Percentiles rank a stretch among this genome's conserved stretches.
phyloP scores from a whole-genome alignment of 2,113 vertebrate species.

The Petaurus breviceps region DNA sequence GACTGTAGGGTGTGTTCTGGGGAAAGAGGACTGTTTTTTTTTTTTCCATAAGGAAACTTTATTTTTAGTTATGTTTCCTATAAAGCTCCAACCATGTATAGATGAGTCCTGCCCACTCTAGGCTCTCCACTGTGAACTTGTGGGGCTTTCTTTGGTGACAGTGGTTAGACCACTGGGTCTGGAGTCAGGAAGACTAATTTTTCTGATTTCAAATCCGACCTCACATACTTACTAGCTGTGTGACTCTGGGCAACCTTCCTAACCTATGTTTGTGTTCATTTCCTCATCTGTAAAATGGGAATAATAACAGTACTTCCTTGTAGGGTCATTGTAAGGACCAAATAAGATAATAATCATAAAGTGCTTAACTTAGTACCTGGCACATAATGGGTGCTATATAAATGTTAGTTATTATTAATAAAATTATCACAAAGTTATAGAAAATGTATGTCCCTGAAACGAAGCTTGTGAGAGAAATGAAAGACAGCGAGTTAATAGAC shows the following conservation, averaged over 20 bases:
- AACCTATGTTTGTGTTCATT: not conserved
- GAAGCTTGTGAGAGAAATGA: not conserved
- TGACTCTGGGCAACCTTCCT: not conserved
- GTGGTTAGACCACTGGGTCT: too few species aligned
- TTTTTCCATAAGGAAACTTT: not conserved
- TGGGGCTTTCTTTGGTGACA: too few species aligned
- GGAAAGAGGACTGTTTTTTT: not conserved
- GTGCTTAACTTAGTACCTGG: not conserved
- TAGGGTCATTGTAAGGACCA: not conserved
- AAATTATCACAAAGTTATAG: not conserved
- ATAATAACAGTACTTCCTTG: not conserved
- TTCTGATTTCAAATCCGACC: not conserved
- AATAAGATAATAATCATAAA: not conserved
- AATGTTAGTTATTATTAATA: not conserved
- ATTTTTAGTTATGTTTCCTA: not conserved
- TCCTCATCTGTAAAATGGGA: not conserved
- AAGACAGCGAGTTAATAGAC: too few species aligned
- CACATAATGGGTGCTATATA: not conserved
- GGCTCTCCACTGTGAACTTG: not conserved
- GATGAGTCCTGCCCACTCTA: not conserved
- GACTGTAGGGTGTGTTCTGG: not conserved
- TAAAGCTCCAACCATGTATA: not conserved
- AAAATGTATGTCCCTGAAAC: not conserved
- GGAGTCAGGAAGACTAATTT: not conserved
- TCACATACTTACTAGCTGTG: not conserved